A percentile compares a stretch with the other conserved stretches of the same genome.
Conservation (phyloP, 2,797 vertebrate genomes). For the Setipinna tenuifilis region DNA sequence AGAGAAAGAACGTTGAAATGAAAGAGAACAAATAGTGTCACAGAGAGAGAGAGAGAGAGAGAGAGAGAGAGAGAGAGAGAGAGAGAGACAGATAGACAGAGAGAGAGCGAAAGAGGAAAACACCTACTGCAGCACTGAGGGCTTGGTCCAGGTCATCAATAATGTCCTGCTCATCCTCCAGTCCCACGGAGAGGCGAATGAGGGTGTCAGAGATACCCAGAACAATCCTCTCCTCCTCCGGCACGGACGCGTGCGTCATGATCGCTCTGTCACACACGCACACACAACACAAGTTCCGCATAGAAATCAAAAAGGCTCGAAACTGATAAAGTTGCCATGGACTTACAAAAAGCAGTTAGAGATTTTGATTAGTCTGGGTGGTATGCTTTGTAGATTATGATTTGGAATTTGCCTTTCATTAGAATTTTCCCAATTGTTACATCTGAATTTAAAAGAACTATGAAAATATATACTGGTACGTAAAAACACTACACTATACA, state of each 20-base stretch:
- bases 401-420: background rate
- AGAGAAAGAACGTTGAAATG: no score
- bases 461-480: background rate
- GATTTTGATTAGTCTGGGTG: no score
- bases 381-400: no score
- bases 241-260: slow-evolving; percentile 92
- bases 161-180: slow-evolving; percentile 89
- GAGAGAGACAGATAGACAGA: no score
- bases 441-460: background rate
- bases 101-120: background rate
- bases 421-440: background rate
- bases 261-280: slow-evolving; percentile 80
- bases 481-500: background rate
- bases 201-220: slow-evolving; percentile 90
- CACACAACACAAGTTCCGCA: slow-evolving; percentile 4
- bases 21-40: no score
- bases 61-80: background rate
- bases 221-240: slow-evolving; percentile 71
- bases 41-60: background rate
- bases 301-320: slow-evolving; percentile 22
- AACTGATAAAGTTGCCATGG: background rate
- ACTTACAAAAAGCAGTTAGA: background rate
- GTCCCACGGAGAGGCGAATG: slow-evolving; percentile 88
- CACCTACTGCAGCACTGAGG: slow-evolving; percentile 84
- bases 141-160: slow-evolving; percentile 86